phyloP scores from a whole-genome alignment of 1,140 invertebrate species.

The Drosophila sechellia region DNA sequence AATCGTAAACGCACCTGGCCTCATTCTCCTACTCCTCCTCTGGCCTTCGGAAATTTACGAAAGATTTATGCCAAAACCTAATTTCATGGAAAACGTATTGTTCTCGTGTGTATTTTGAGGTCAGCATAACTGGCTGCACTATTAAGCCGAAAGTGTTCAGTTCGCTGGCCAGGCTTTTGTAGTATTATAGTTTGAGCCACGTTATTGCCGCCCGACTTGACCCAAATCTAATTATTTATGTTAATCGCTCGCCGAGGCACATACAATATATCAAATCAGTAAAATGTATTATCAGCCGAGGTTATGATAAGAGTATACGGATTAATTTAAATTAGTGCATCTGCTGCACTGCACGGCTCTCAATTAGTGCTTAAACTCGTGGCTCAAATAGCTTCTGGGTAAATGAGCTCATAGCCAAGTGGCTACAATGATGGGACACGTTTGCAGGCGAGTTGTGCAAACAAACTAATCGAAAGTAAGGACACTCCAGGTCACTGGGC shows the following conservation, averaged over 20 bases:
- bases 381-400: slow-evolving; percentile 10
- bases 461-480: slow-evolving; percentile 72
- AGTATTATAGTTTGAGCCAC: slow-evolving; percentile 1
- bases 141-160: slow-evolving; percentile 50
- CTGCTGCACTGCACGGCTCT: slow-evolving; percentile 26
- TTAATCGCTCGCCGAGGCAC: slow-evolving; percentile 74
- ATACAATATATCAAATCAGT: slow-evolving; percentile 56
- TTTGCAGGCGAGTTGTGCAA: background rate
- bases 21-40: background rate
- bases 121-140: slow-evolving; percentile 57
- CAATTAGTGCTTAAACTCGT: slow-evolving; percentile 13
- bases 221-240: slow-evolving; percentile 78
- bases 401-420: slow-evolving; percentile 21
- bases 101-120: slow-evolving; percentile 59
- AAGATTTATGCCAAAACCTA: slow-evolving; percentile 82
- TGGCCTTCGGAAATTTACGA: slow-evolving; percentile 61
- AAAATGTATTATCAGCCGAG: background rate
- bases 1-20: slow-evolving; percentile 19
- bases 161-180: slow-evolving; percentile 27
- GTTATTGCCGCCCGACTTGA: slow-evolving; percentile 56
- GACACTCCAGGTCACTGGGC: slow-evolving; percentile 59
- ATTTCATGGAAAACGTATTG: slow-evolving; percentile 82
- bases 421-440: slow-evolving; percentile 9
- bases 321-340: slow-evolving; percentile 13
- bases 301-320: background rate